Percentiles rank a stretch among this genome's conserved stretches.
These are phyloP conservation scores for Physella acuta DNA, from an alignment of 1,140 invertebrate species.

Conservation along the genomic window DNA sequence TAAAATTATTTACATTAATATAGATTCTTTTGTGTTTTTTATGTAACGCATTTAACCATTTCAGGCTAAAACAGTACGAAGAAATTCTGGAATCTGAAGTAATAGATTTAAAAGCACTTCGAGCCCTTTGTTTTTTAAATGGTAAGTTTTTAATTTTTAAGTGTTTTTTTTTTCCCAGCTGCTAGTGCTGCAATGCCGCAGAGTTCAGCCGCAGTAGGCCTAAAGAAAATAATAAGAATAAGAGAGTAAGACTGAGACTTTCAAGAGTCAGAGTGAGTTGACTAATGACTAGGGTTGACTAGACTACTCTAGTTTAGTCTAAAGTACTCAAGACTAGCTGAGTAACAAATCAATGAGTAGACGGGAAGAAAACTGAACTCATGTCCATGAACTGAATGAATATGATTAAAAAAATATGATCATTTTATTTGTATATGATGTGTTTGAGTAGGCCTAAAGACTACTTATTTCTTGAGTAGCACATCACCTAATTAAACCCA, in stretches of 20 bases:
- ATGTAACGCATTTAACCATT: conserved; percentile 19
- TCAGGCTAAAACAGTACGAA: conserved; percentile 39
- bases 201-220: not conserved
- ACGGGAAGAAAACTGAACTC: too few species aligned
- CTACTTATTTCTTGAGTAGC: too few species aligned
- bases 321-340: too few species aligned
- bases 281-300: not conserved
- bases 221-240: too few species aligned
- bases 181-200: not conserved
- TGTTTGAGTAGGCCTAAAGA: too few species aligned
- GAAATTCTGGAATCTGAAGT: conserved; percentile 34
- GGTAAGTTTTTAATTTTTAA: conserved; percentile 2
- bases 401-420: too few species aligned
- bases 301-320: not conserved
- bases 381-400: too few species aligned
- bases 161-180: not conserved
- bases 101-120: conserved; percentile 41
- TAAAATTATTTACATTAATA: not conserved
- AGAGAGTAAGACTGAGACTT: not conserved
- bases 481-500: too few species aligned
- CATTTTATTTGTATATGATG: too few species aligned
- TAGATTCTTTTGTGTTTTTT: not conserved
- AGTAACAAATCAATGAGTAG: too few species aligned
- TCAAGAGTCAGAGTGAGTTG: not conserved
- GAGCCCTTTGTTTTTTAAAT: conserved; percentile 38